These are phyloP conservation scores for Lethocerus indicus DNA, from an alignment of 1,140 invertebrate species.

Conservation along the genomic window DNA sequence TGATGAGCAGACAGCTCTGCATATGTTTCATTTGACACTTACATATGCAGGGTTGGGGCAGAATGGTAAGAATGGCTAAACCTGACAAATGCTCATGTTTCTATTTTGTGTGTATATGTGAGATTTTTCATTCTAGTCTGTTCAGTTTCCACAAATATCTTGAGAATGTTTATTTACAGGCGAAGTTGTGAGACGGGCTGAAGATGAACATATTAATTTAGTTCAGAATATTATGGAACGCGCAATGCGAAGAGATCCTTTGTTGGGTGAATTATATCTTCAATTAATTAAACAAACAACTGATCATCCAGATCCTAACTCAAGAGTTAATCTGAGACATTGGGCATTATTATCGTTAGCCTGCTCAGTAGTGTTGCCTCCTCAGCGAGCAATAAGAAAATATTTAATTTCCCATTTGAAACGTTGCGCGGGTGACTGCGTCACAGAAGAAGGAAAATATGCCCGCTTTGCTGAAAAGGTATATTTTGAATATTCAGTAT, in stretches of 20 bases:
- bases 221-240: slow-evolving; percentile 79
- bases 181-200: slow-evolving; percentile 39
- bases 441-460: slow-evolving; percentile 88
- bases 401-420: slow-evolving; percentile 84
- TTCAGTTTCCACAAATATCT: no score
- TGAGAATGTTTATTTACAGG: slow-evolving; percentile 19
- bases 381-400: slow-evolving; percentile 37
- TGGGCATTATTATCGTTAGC: slow-evolving; percentile 84
- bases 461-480: slow-evolving; percentile 86
- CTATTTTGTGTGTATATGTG: no score
- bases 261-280: slow-evolving; percentile 81
- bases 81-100: no score
- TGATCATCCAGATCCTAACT: slow-evolving; percentile 80
- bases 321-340: slow-evolving; percentile 68
- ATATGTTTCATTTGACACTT: slow-evolving; percentile 56
- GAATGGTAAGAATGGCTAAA: slow-evolving; percentile 33
- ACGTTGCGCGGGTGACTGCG: slow-evolving; percentile 69
- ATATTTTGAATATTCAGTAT: slow-evolving; percentile 15
- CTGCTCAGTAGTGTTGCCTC: slow-evolving; percentile 70
- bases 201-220: slow-evolving; percentile 75
- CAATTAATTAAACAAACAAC: slow-evolving; percentile 91
- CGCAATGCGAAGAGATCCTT: slow-evolving; percentile 71
- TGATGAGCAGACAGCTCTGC: slow-evolving; percentile 69
- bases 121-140: no score
- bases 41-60: slow-evolving; percentile 71